Base-by-base conservation (phyloP, 2,113 vertebrate genomes). In the Poeciliopsis occidentalis region DNA sequence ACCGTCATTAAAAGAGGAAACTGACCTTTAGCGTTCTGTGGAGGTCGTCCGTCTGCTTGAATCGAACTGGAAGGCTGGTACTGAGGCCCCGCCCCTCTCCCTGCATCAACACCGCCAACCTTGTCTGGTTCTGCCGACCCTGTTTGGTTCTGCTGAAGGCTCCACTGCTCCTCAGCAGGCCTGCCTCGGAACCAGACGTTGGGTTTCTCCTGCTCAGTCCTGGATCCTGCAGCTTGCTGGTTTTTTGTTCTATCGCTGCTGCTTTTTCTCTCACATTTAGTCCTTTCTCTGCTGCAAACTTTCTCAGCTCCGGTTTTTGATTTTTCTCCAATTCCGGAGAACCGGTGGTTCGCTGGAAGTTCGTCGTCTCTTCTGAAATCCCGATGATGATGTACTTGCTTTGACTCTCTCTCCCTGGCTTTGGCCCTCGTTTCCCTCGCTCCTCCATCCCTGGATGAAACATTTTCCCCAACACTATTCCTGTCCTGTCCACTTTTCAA, bases 401-500 rank as follows among this genome's bases (percentile, higher is more conserved):
- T 60, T 12, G 54, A 62, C 22, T 67, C 51, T 57, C 69, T 69
- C 0, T 69, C 64, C 13, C 69, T 63, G 2, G 15, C 26, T 17
- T 64, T 32, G 41, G 51, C 26, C 60, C 66, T 37, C 0, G 41
- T 7, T 1, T 4, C 24, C 12, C 26, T 54, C 8, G 10, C 8
- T n/a, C 7, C 54, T 75, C 12, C 64, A 78, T 47, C 78, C 41
- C 12, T 31, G 13, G 13, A 8, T 63, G 61, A 47, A n/a, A 67
- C 78, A 39, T 19, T 32, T 19, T 93, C 89, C 66, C 82, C 87
- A 62, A 75, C 37, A 15, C 86, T 67, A 71, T 87, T 73, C 64
- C 27, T 71, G 78, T 93, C 91, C 79, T 88, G 90, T 34, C 76
- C 65, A 11, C 89, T 83, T 83, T 91, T 96, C 82, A 92, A 95